phyloP scores from a whole-genome alignment of 2,888 invertebrate genomes.

The Ecliptopera silaceata region DNA sequence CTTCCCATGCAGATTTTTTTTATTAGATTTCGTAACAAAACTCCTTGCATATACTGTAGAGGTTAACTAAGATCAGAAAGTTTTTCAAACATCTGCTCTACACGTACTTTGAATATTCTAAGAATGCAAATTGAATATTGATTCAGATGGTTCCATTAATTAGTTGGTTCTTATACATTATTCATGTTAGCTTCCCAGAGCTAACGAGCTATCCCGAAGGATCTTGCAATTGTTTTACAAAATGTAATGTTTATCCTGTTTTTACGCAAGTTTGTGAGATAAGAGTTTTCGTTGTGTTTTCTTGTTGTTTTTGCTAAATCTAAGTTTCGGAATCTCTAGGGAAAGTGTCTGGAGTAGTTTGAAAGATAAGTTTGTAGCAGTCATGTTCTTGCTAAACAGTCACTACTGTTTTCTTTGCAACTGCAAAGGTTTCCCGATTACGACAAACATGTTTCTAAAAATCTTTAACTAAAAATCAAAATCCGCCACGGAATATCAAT shows the following conservation, averaged over 20 bases:
- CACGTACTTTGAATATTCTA: slow-evolving; percentile 32
- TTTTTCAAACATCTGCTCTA: not conserved
- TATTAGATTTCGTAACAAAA: too few species aligned
- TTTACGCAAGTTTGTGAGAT: slow-evolving; percentile 18
- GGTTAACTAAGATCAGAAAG: too few species aligned
- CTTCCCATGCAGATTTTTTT: too few species aligned
- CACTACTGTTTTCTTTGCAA: too few species aligned
- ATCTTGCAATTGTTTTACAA: slow-evolving; percentile 22
- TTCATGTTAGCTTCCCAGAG: slow-evolving; percentile 33
- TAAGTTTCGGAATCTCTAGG: not conserved
- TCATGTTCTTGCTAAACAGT: too few species aligned
- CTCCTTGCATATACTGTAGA: too few species aligned
- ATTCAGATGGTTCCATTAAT: slow-evolving; percentile 39
- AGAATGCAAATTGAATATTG: slow-evolving; percentile 41
- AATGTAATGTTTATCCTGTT: slow-evolving; percentile 20
- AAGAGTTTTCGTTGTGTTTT: not conserved
- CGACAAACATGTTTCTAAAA: too few species aligned
- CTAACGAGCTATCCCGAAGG: slow-evolving; percentile 34
- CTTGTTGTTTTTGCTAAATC: not conserved
- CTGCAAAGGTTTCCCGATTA: too few species aligned
- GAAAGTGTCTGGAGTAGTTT: not conserved
- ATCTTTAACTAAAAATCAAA: too few species aligned
- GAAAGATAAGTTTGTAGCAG: not conserved
- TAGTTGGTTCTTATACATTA: slow-evolving; percentile 38
- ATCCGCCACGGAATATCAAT: too few species aligned